phyloP scores from a whole-genome alignment of 1,140 invertebrate genomes.

The Drosophila nasuta region DNA sequence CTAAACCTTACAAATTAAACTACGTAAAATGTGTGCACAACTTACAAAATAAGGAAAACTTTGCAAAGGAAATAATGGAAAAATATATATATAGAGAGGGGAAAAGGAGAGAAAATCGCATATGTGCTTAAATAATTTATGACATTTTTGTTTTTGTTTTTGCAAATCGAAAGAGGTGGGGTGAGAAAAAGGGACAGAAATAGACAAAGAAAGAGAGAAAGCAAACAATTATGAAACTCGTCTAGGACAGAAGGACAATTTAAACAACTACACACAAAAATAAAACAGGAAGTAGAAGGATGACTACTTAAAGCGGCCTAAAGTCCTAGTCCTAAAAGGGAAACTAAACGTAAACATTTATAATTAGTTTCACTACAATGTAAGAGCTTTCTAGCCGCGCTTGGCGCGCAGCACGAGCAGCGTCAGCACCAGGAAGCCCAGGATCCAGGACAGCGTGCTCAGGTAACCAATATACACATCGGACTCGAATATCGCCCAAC shows the following conservation, averaged over 20 bases:
- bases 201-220: slow-evolving; percentile 13
- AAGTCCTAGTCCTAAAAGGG: slow-evolving; percentile 52
- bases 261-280: slow-evolving; percentile 24
- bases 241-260: slow-evolving; percentile 32
- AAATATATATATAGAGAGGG: neutral
- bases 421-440: slow-evolving; percentile 93
- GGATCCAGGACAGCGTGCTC: slow-evolving; percentile 94
- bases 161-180: slow-evolving; percentile 12
- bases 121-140: slow-evolving; percentile 81
- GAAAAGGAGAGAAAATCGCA: slow-evolving; percentile 26
- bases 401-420: slow-evolving; percentile 92
- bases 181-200: slow-evolving; percentile 7
- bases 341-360: slow-evolving; percentile 55
- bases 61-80: slow-evolving; percentile 39
- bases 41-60: slow-evolving; percentile 56
- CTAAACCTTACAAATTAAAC: slow-evolving; percentile 76
- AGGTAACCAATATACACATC: slow-evolving; percentile 96
- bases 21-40: slow-evolving; percentile 69
- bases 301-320: slow-evolving; percentile 55
- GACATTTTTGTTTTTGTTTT: slow-evolving; percentile 49
- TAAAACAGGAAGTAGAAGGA: slow-evolving; percentile 11
- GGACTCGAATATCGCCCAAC: slow-evolving; percentile 92
- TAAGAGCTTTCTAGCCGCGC: slow-evolving; percentile 86
- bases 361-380: slow-evolving; percentile 49
- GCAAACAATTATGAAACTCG: slow-evolving; percentile 23